A percentile compares a stretch with the other conserved stretches of the same genome.
Evolutionary conservation across 1,140 invertebrate species (phyloP).

Genomic region (Rhynchophorus ferrugineus): DNA sequence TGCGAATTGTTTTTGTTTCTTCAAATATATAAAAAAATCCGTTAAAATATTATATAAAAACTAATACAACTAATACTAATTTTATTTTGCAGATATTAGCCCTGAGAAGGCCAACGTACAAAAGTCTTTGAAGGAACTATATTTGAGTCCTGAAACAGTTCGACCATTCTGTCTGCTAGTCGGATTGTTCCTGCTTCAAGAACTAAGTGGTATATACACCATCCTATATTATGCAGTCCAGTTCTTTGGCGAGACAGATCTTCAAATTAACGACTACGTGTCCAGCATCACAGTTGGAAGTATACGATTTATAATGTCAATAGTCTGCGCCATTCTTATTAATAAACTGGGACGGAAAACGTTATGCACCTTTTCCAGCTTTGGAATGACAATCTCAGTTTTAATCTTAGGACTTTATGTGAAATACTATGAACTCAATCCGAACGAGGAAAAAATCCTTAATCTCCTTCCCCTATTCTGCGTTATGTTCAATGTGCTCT

Average conservation of each 20-base stretch:
- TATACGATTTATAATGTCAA: slow-evolving; percentile 58
- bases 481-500: slow-evolving; percentile 58
- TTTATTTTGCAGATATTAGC: slow-evolving; percentile 1
- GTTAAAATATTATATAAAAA: too few relatives aligned
- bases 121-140: slow-evolving; percentile 38
- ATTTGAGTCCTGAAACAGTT: slow-evolving; percentile 42
- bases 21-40: too few relatives aligned
- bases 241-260: slow-evolving; percentile 58
- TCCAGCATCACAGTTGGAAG: slow-evolving; percentile 68
- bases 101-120: slow-evolving; percentile 6
- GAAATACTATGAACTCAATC: slow-evolving; percentile 38
- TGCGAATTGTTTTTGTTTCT: too few relatives aligned
- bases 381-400: slow-evolving; percentile 56
- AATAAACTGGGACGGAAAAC: slow-evolving; percentile 59
- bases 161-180: slow-evolving; percentile 60
- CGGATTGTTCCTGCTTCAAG: slow-evolving; percentile 60
- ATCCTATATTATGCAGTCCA: slow-evolving; percentile 69
- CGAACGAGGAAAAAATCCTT: slow-evolving; percentile 42
- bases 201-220: slow-evolving; percentile 65
- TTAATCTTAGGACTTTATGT: slow-evolving; percentile 48
- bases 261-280: slow-evolving; percentile 58
- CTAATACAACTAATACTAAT: background rate
- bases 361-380: slow-evolving; percentile 57
- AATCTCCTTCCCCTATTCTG: slow-evolving; percentile 53
- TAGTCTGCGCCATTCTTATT: slow-evolving; percentile 59